Evolutionary conservation across 92 coral and sea anemone species (phyloP), one percentile per base, ranked within the genome.

Genomic region (Epizoanthus ramosus): DNA sequence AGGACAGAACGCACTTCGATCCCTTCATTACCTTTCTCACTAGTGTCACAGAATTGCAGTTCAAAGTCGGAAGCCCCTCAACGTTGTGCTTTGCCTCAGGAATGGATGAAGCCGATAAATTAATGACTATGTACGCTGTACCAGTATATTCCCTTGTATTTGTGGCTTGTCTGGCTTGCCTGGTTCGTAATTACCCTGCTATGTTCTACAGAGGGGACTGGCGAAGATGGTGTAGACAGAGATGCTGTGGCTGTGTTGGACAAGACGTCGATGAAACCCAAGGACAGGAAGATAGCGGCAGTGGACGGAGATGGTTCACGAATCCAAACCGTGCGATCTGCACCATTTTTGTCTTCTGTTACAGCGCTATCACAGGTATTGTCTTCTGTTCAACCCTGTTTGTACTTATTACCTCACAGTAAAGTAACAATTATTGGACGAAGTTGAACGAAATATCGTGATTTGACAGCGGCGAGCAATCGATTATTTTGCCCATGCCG

Each of bases 271-370:
- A 39, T 0, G 71, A 61, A 12, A 9, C 59, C 5, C 13, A 60
- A 60, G 14, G 45, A 1, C n/a, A 6, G 0, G 59, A 53, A 39
- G 21, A 25, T 28, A 0, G 5, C 28, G 0, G 5, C 28, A 4
- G 47, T 7, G 37, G 19, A 14, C 82, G 98, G 61, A 89, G 66
- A 63, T 91, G 90, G 52, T 88, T 97, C 50, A 87, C 50, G 74
- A 89, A 94, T 24, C 94, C 96, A 10, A 86, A 89, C 88, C 97
- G 98, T 53, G 98, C 98, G 7, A 84, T 94, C 59, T 97, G 99
- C 75, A 97, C 98, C 28, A 75, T 97, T 85, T 72, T 97, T 68
- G 99, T 97, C 13, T 86, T 97, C 47, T 97, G 98, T 56, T 97
- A 97, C 71, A 88, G 98, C 37, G 88, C 95, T 24, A 86, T 97